Evolutionary conservation across 2,797 vertebrate genomes (phyloP), one percentile per base, ranked within the genome.

Genomic region (Corythornis leucogaster): DNA sequence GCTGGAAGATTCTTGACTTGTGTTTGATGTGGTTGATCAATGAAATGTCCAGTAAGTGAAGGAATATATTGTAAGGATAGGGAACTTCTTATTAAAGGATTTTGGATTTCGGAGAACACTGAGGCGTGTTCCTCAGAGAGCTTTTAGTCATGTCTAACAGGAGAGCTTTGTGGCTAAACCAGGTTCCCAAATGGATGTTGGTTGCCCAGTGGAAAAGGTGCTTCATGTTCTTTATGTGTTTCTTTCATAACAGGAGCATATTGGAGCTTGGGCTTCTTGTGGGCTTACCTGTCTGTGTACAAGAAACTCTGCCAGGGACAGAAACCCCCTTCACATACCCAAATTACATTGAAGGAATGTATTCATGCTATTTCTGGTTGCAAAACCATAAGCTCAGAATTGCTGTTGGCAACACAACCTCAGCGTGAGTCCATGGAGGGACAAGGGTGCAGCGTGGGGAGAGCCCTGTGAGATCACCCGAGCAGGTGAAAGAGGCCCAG

Each of bases 121-220:
- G 89, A 92, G 55, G 73, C 79, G 62, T 93, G 40, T 83, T 94
- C 90, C 89, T 93, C 67, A 76, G 81, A 58, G 93, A 70, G 81
- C 63, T 89, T 78, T 94, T 90, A 95, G 88, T 95, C 92, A 89
- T 58, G 69, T 85, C 85, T 87, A 89, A 85, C 79, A 95, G 85
- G 76, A 18, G 1, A 83, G 69, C 90, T 92, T 94, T 96, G 92
- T 94, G 92, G 94, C 66, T 93, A 26, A 80, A 50, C 35, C 0
- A 0, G 48, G 17, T 91, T 95, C 73, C 92, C 59, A 92, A 94
- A 76, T 0, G 11, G 74, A 26, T 19, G 18, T 76, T 87, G 79
- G 59, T 80, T 94, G 87, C 66, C 84, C 89, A 90, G 87, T 95
- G 94, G 95, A 96, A 94, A 94, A 92, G 88, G 40, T 79, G 79